Evolutionary conservation across 2,797 vertebrate species (phyloP).

Genomic region (Hydrophis major): DNA sequence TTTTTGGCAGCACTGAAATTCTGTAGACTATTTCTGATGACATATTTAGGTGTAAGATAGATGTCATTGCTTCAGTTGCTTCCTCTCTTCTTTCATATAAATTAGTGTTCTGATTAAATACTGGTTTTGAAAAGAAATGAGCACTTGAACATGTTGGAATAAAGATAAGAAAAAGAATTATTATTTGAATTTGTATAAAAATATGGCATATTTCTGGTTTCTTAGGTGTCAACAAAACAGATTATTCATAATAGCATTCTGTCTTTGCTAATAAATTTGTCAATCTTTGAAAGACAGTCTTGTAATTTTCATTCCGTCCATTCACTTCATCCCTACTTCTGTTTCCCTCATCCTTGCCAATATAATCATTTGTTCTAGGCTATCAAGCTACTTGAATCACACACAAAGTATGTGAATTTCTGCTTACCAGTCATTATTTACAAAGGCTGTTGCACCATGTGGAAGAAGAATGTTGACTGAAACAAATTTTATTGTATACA

Average conservation of each 20-base stretch:
- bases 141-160: not conserved
- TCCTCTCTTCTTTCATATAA: constrained; percentile 35
- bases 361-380: not conserved
- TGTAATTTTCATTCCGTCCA: not conserved
- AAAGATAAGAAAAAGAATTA: not conserved
- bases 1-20: not conserved
- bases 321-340: not conserved
- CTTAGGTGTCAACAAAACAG: not conserved
- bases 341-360: not conserved
- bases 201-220: not conserved
- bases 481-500: not conserved
- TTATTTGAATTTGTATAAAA: not conserved
- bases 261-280: not conserved
- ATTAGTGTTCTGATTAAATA: constrained; percentile 2
- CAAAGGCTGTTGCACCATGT: not conserved
- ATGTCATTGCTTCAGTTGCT: constrained; percentile 2
- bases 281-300: not conserved
- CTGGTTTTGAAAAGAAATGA: not conserved
- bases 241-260: not conserved
- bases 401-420: not conserved
- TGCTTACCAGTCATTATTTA: not conserved
- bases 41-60: constrained; percentile 6
- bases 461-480: not conserved
- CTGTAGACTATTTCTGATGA: not conserved
- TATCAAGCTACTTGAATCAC: not conserved